Conservation (phyloP, 2,888 invertebrate genomes). For the Cheilosia urbana region DNA sequence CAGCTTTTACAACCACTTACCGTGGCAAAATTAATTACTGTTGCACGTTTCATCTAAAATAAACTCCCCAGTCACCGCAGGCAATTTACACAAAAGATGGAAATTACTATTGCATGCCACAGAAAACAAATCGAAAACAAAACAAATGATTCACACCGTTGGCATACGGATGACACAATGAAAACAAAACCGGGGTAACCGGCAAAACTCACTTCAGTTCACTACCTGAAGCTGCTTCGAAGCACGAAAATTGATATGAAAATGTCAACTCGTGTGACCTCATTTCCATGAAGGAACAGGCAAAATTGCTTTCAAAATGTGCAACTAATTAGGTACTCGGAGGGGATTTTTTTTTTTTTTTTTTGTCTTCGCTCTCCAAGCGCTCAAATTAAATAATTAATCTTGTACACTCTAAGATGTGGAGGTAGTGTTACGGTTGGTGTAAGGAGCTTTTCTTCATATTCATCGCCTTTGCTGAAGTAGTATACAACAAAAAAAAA, state of each 20-base stretch:
- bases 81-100: neutral
- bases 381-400: neutral
- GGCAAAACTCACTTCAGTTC: neutral
- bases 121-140: neutral
- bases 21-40: neutral
- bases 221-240: conserved; percentile 25
- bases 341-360: too few relatives aligned
- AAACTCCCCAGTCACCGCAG: neutral
- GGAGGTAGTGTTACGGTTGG: neutral
- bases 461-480: neutral
- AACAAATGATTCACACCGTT: conserved; percentile 30
- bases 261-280: conserved; percentile 57
- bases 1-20: too few relatives aligned
- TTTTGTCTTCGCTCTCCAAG: neutral
- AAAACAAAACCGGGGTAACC: conserved; percentile 14
- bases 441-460: neutral
- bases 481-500: too few relatives aligned
- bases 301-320: conserved; percentile 41
- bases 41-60: neutral
- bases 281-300: conserved; percentile 22
- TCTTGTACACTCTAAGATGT: neutral
- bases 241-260: conserved; percentile 3
- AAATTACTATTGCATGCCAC: neutral
- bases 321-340: conserved; percentile 21
- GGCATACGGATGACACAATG: conserved; percentile 6